Conservation (phyloP, 2,888 invertebrate species). For the Lasioglossum figueresi region DNA sequence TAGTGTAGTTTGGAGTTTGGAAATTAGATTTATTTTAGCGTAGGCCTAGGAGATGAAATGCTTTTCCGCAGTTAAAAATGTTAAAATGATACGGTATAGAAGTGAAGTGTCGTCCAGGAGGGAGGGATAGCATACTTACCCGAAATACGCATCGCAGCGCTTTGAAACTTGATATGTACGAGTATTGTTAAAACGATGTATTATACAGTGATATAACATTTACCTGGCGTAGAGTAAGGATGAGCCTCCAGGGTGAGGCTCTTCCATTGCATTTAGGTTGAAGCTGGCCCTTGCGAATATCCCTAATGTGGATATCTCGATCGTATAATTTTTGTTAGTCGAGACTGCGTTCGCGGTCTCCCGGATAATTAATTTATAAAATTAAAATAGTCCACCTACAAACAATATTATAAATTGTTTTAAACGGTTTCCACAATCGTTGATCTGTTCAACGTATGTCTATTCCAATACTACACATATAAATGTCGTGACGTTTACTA, state of each 20-base stretch:
- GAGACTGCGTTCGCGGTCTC: conserved; percentile 81
- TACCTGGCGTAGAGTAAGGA: conserved; percentile 84
- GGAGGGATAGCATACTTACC: conserved; percentile 82
- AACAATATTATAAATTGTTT: too few species aligned
- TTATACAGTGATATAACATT: too few species aligned
- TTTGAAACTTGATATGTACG: too few species aligned
- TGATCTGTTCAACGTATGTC: too few species aligned
- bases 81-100: background rate
- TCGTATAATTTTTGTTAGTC: conserved; percentile 78
- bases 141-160: too few species aligned
- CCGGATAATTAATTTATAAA: conserved; percentile 74
- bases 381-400: background rate
- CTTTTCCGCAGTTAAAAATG: conserved; percentile 41
- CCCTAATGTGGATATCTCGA: conserved; percentile 84
- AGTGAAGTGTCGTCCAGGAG: conserved; percentile 31
- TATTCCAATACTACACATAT: too few species aligned
- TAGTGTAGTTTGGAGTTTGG: too few species aligned
- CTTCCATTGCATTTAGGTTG: conserved; percentile 86
- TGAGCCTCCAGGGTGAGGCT: conserved; percentile 83
- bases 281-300: conserved; percentile 85
- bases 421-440: too few species aligned
- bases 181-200: too few species aligned
- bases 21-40: background rate
- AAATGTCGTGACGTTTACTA: too few species aligned
- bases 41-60: conserved; percentile 34